phyloP scores from a whole-genome alignment of 1,140 invertebrate species.

The Acromyrmex charruanus region DNA sequence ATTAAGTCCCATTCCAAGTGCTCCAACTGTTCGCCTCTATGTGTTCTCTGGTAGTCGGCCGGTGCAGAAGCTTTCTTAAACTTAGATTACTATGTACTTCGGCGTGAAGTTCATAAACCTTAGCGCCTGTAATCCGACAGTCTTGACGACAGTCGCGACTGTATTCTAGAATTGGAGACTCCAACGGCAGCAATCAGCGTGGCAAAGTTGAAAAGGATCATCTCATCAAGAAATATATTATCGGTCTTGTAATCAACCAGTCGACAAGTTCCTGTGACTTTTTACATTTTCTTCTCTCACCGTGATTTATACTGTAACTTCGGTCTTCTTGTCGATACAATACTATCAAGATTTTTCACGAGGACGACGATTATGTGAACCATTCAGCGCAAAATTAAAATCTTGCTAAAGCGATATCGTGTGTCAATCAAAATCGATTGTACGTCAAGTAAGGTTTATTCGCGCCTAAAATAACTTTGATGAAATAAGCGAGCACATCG shows the following conservation, averaged over 20 bases:
- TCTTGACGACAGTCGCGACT: slow-evolving; percentile 24
- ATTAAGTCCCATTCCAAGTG: slow-evolving; percentile 57
- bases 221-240: slow-evolving; percentile 54
- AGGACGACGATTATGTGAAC: not conserved
- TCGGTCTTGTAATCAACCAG: slow-evolving; percentile 48
- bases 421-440: not conserved
- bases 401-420: not conserved
- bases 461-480: not conserved
- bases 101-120: slow-evolving; percentile 63
- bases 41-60: slow-evolving; percentile 54
- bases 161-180: slow-evolving; percentile 54
- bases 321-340: not conserved
- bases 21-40: slow-evolving; percentile 52
- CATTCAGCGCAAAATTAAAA: slow-evolving; percentile 6
- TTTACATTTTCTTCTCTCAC: not conserved
- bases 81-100: slow-evolving; percentile 63
- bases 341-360: not conserved
- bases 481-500: not conserved
- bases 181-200: slow-evolving; percentile 60
- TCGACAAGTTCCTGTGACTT: slow-evolving; percentile 26
- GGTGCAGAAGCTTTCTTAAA: slow-evolving; percentile 57
- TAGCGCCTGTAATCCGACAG: slow-evolving; percentile 60
- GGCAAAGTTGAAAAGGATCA: slow-evolving; percentile 59
- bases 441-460: not conserved
- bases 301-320: slow-evolving; percentile 13